Evolutionary conservation across 2,797 vertebrate species (phyloP), one percentile per base, ranked within the genome.

Genomic region (Catostomus latipinnis): DNA sequence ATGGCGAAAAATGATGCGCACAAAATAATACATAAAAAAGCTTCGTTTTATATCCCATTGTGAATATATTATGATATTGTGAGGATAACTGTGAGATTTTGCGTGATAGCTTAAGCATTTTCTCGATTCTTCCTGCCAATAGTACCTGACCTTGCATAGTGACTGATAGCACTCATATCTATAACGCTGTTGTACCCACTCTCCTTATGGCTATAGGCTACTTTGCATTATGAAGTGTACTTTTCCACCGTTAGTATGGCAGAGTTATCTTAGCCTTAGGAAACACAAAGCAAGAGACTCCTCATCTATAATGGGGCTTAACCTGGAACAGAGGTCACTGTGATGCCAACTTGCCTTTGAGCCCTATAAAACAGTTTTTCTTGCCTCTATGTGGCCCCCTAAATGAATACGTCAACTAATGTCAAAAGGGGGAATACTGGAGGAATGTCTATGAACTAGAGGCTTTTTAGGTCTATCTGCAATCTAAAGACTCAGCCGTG

Each of bases 81-180:
- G 34, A 34, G 34, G 34, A 34, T 34, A 34, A 34, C 34, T 34
- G 34, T 34, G 34, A 34, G 34, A 4, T 75, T 69, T 18, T 45
- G 4, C 16, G 50, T 67, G 11, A 49, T 63, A 63, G 16, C 63
- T 62, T 14, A 83, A 68, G 54, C 57, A 69, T 43, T 81, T 75
- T 81, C 58, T 74, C 45, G 13, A 13, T 9, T 62, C 18, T 50
- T 46, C 22, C n/a, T 45, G 18, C 14, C 72, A 45, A 49, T 75
- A 45, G 49, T 58, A 58, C 45, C 34, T 65, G 62, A 16, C 72
- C 53, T 12, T 81, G 78, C 58, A 10, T 56, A 66, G 50, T 66
- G 73, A 84, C 60, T 74, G 78, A 84, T 83, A 70, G 56, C 72
- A 71, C 76, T 84, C 78, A 83, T 76, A 76, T 81, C 72, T 74